These are phyloP conservation scores for Spinus pinus DNA, from an alignment of 2,797 vertebrate species.

Conservation along the genomic window DNA sequence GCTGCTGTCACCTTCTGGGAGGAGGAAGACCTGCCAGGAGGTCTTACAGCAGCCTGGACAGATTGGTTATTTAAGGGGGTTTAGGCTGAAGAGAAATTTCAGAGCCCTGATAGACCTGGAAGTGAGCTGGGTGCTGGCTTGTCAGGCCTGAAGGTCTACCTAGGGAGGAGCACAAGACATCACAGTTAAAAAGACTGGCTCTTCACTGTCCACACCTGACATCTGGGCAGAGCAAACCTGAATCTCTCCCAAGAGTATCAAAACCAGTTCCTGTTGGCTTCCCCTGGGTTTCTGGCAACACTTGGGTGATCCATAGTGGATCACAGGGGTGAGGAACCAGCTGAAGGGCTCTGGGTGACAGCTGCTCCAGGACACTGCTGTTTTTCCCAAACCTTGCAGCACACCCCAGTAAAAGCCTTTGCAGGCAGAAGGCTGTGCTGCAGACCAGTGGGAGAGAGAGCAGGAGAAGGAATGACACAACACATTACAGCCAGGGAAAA, in stretches of 20 bases:
- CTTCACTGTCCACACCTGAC: neutral
- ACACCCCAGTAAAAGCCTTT: neutral
- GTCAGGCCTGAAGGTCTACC: neutral
- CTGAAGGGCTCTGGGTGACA: neutral
- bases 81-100: neutral
- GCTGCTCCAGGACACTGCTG: neutral
- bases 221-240: neutral
- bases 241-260: neutral
- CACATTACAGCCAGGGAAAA: neutral
- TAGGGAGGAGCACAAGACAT: neutral
- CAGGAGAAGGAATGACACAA: neutral
- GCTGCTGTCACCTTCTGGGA: neutral
- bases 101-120: neutral
- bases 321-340: neutral
- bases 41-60: neutral
- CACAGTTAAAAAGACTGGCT: neutral
- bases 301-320: neutral
- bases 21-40: neutral
- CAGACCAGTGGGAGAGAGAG: neutral
- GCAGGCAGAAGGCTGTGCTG: neutral
- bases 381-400: neutral
- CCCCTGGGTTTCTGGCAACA: neutral
- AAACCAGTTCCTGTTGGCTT: neutral
- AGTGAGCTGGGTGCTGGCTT: neutral
- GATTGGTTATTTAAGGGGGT: neutral